Conservation (phyloP, 2,888 invertebrate species). For the Chymomyza caudatula region DNA sequence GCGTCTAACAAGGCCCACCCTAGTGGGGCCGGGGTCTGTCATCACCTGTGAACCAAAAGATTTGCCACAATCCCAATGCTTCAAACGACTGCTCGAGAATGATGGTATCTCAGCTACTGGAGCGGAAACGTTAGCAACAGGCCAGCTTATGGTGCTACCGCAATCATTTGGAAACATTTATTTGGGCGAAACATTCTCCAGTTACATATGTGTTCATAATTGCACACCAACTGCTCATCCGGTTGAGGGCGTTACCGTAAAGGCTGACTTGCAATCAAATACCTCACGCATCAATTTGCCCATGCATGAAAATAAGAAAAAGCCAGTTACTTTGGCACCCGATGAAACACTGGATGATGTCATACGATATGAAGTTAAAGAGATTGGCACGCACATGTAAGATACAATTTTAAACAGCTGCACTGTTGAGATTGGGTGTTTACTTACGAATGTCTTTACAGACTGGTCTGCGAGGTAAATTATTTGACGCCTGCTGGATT, state of each 20-base stretch:
- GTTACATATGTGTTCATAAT: slow-evolving; percentile 98
- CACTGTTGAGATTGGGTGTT: neutral
- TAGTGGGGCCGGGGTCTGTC: slow-evolving; percentile 86
- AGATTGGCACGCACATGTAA: slow-evolving; percentile 97
- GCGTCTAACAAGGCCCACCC: slow-evolving; percentile 94
- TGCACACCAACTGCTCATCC: slow-evolving; percentile 86
- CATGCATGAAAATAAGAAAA: slow-evolving; percentile 83
- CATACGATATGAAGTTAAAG: slow-evolving; percentile 99
- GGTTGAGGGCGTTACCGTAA: slow-evolving; percentile 79
- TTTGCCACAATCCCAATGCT: slow-evolving; percentile 86
- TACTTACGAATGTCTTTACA: slow-evolving; percentile 76
- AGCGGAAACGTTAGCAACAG: slow-evolving; percentile 85
- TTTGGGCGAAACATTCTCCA: slow-evolving; percentile 96
- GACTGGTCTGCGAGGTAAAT: slow-evolving; percentile 96
- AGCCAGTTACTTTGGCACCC: slow-evolving; percentile 82
- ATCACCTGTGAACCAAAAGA: slow-evolving; percentile 92
- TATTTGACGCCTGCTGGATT: slow-evolving; percentile 88
- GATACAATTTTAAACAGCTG: slow-evolving; percentile 52
- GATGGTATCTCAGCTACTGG: slow-evolving; percentile 91
- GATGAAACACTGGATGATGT: slow-evolving; percentile 95
- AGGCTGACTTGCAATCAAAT: slow-evolving; percentile 96
- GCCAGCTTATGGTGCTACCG: slow-evolving; percentile 94
- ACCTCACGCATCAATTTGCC: slow-evolving; percentile 91
- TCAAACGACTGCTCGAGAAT: slow-evolving; percentile 87
- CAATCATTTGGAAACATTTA: slow-evolving; percentile 99